These are phyloP conservation scores for Brenthis daphne DNA, from an alignment of 2,888 invertebrate species.

Conservation along the genomic window DNA sequence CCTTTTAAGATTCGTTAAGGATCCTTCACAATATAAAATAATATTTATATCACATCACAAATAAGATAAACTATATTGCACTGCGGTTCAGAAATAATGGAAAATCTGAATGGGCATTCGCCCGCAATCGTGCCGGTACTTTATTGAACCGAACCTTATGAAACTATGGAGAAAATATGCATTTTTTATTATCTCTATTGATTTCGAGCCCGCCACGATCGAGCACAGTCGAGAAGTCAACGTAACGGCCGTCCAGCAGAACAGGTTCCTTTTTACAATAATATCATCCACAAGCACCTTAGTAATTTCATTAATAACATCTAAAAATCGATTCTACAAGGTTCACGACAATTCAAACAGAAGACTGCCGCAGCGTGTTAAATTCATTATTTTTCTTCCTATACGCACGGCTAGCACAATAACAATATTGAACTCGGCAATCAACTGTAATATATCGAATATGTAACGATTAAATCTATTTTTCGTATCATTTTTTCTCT, in stretches of 20 bases:
- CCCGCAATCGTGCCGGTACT: slow-evolving; percentile 48
- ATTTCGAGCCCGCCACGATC: slow-evolving; percentile 57
- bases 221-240: slow-evolving; percentile 46
- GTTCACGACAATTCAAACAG: slow-evolving; percentile 76
- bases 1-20: slow-evolving; percentile 50
- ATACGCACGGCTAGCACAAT: slow-evolving; percentile 44
- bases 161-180: slow-evolving; percentile 76
- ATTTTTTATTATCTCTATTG: slow-evolving; percentile 80
- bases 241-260: slow-evolving; percentile 52
- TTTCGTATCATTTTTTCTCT: slow-evolving; percentile 66
- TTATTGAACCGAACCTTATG: slow-evolving; percentile 64
- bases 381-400: slow-evolving; percentile 74
- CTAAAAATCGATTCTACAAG: slow-evolving; percentile 80
- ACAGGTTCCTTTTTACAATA: slow-evolving; percentile 61
- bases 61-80: slow-evolving; percentile 45
- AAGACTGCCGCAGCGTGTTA: slow-evolving; percentile 73
- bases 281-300: slow-evolving; percentile 69
- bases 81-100: slow-evolving; percentile 46
- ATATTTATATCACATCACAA: slow-evolving; percentile 53
- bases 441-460: slow-evolving; percentile 43
- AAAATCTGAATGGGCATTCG: slow-evolving; percentile 40
- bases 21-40: slow-evolving; percentile 43
- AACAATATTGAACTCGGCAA: slow-evolving; percentile 46
- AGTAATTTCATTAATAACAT: slow-evolving; percentile 81
- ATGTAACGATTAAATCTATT: slow-evolving; percentile 43